phyloP scores from a whole-genome alignment of 2,888 invertebrate genomes.

The Eubasilissa splendida region DNA sequence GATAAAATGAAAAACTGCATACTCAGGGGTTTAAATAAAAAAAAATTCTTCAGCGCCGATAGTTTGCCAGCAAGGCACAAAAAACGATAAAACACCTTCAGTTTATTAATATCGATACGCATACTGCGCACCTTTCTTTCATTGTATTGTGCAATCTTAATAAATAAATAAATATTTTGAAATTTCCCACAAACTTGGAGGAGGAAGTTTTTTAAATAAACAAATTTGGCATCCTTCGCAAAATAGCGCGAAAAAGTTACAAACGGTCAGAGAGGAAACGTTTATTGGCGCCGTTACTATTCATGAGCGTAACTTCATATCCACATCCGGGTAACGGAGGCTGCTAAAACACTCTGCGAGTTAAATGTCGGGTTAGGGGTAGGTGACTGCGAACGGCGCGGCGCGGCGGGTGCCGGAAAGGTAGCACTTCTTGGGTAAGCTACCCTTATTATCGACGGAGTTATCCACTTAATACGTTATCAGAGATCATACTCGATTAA shows the following conservation, averaged over 20 bases:
- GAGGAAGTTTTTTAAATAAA: constrained; percentile 19
- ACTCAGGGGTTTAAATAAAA: no score
- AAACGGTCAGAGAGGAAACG: constrained; percentile 45
- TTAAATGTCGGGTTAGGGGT: not conserved
- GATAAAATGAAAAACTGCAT: no score
- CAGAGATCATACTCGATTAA: constrained; percentile 32
- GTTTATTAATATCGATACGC: no score
- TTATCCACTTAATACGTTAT: constrained; percentile 29
- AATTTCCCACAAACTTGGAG: not conserved
- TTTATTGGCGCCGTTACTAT: constrained; percentile 42
- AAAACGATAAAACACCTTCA: no score
- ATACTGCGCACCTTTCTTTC: no score
- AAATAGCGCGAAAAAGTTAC: constrained; percentile 33
- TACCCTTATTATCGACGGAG: constrained; percentile 22
- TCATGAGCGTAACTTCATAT: constrained; percentile 45
- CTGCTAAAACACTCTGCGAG: constrained; percentile 15
- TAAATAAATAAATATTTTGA: no score
- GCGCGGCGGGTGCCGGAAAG: not conserved
- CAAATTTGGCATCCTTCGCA: constrained; percentile 10
- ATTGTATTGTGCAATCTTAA: no score
- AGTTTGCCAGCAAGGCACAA: no score
- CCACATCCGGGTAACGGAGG: constrained; percentile 23
- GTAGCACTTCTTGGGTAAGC: constrained; percentile 8
- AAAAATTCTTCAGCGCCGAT: no score
- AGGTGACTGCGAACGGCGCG: not conserved